Evolutionary conservation across 2,113 vertebrate species (phyloP).

Genomic region (Marcusenius ussheri): DNA sequence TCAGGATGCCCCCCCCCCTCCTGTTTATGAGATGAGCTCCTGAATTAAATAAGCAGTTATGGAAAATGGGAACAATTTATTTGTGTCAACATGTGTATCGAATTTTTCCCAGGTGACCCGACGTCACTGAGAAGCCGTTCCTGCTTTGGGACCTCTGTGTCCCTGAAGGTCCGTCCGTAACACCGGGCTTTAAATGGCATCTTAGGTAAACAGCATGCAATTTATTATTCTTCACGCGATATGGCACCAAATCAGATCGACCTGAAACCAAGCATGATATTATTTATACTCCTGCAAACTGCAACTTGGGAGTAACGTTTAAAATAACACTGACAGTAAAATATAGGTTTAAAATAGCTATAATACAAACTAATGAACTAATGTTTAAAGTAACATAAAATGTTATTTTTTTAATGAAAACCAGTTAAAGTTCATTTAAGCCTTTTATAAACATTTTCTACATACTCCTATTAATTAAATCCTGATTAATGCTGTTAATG

Average conservation of each 20-base stretch:
- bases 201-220: background rate
- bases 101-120: background rate
- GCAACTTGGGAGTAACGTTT: no score
- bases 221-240: background rate
- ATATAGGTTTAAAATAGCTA: no score
- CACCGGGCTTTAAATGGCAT: background rate
- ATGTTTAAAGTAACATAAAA: no score
- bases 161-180: background rate
- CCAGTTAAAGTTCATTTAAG: no score
- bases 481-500: no score
- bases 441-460: no score
- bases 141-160: no score
- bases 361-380: no score
- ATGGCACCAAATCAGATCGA: background rate
- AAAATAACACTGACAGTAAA: no score
- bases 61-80: background rate
- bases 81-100: background rate
- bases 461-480: no score
- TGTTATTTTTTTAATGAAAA: no score
- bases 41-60: background rate
- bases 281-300: no score
- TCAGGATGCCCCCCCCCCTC: background rate
- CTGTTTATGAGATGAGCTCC: background rate
- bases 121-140: background rate
- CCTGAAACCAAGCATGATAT: background rate